phyloP scores from a whole-genome alignment of 2,888 invertebrate species.

The Matsumyia berberina region DNA sequence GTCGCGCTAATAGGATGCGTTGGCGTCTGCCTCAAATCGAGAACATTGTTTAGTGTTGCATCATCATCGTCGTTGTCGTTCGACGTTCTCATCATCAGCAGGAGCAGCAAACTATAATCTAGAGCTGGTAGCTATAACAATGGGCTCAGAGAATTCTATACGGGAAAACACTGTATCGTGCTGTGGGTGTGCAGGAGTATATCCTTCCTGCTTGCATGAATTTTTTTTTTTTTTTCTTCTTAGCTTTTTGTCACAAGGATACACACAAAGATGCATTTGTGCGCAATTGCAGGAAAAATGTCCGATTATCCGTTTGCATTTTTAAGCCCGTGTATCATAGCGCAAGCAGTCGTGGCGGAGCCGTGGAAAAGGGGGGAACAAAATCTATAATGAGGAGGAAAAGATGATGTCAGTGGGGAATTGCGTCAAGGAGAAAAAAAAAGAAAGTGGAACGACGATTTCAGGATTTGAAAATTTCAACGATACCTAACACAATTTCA shows the following conservation, averaged over 20 bases:
- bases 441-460: conserved; percentile 60
- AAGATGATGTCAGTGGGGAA: conserved; percentile 66
- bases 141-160: conserved; percentile 52
- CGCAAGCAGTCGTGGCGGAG: not conserved
- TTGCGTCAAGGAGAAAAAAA: conserved; percentile 49
- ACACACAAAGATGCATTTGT: conserved; percentile 64
- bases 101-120: conserved; percentile 68
- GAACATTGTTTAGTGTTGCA: conserved; percentile 71
- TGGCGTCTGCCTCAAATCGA: conserved; percentile 72
- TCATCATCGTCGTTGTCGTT: conserved; percentile 50
- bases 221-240: conserved; percentile 2
- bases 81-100: conserved; percentile 47
- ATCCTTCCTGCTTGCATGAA: conserved; percentile 61
- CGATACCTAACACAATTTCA: conserved; percentile 35
- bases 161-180: conserved; percentile 25
- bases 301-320: conserved; percentile 69
- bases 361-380: conserved; percentile 27
- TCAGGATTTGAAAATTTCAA: conserved; percentile 35
- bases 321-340: conserved; percentile 50
- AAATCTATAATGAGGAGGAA: conserved; percentile 58
- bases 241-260: not conserved
- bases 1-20: conserved; percentile 72
- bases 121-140: conserved; percentile 59
- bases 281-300: conserved; percentile 75
- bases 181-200: conserved; percentile 37